Evolutionary conservation across 2,888 invertebrate species (phyloP).

Genomic region (Ennomos quercinarius): DNA sequence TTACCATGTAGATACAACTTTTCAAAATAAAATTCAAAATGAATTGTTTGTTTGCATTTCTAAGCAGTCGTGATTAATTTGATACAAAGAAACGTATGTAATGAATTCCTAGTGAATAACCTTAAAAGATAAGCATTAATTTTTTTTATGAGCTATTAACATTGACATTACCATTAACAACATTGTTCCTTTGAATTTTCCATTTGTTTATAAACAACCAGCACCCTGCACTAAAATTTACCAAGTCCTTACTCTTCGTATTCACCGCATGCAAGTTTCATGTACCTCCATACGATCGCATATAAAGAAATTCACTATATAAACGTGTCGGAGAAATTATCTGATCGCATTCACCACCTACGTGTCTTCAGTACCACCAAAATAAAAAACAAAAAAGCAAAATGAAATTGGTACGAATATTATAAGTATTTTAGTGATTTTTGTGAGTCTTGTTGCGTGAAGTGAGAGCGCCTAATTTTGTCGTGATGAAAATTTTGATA

Average conservation of each 20-base stretch:
- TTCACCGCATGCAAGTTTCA: conserved; percentile 41
- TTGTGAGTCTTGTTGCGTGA: conserved; percentile 25
- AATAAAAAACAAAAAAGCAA: conserved; percentile 43
- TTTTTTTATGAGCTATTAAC: too few species aligned
- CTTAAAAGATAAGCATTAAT: too few species aligned
- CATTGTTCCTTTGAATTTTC: too few species aligned
- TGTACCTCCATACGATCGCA: conserved; percentile 40
- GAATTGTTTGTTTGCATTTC: too few species aligned
- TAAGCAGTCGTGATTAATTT: too few species aligned
- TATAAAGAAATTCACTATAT: conserved; percentile 67
- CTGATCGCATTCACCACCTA: conserved; percentile 48
- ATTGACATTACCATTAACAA: too few species aligned
- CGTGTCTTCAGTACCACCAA: conserved; percentile 57
- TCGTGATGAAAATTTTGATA: conserved; percentile 16
- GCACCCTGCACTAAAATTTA: conserved; percentile 10
- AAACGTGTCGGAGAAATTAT: conserved; percentile 64
- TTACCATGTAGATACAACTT: too few species aligned
- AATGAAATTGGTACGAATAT: conserved; percentile 75
- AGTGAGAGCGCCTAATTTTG: conserved; percentile 25
- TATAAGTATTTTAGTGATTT: conserved; percentile 35
- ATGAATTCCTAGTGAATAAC: too few species aligned
- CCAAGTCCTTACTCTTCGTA: conserved; percentile 44
- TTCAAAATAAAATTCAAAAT: too few species aligned
- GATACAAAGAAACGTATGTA: too few species aligned
- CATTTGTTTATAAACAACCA: too few species aligned